Base-by-base conservation (phyloP, 2,888 invertebrate genomes). In the Cactoblastis cactorum region DNA sequence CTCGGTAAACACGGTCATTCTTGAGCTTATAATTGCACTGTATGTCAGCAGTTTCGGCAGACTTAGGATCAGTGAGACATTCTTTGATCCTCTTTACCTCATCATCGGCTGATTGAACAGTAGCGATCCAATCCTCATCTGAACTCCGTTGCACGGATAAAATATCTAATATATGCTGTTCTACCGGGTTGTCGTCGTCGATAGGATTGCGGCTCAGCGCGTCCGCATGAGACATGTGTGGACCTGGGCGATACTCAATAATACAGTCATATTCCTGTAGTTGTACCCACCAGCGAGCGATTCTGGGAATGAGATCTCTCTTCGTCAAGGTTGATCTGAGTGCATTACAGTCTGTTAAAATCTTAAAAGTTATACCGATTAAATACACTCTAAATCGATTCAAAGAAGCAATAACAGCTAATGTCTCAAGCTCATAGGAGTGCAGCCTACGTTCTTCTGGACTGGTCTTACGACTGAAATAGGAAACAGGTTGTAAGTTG, bases 91-190 rank as follows among this genome's bases (percentile, higher is more conserved):
- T 17, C n/a, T 33, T 52, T 1, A 62, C 18, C 52, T 62, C 37
- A 38, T 49, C 9, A 57, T 57, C 50, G 46, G 46, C 14, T 33
- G 48, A 43, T 50, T 56, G 59, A 33, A 48, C 41, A 6, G 57
- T 57, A 1, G 49, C 3, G 14, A 60, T 49, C 59, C 60, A 60
- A 18, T 60, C 34, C 15, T 53, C 35, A n/a, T n/a, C n/a, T n/a
- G n/a, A n/a, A n/a, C n/a, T n/a, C 0, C 19, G n/a, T 2, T 52
- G 28, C 4, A 58, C 33, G 37, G 52, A 11, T 1, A 12, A 6
- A 12, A 34, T 6, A 3, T 34, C 34, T 12, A 34, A 2, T 34
- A 12, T 14, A 3, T n/a, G n/a, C 3, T 22, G 22, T 6, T 6
- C 6, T 22, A 4, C 22, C 6, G 3, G 3, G 3, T 4, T 22